Percentiles rank a stretch among this genome's conserved stretches.
Evolutionary conservation across 2,113 vertebrate species (phyloP).

Genomic region (Seriola quinqueradiata): DNA sequence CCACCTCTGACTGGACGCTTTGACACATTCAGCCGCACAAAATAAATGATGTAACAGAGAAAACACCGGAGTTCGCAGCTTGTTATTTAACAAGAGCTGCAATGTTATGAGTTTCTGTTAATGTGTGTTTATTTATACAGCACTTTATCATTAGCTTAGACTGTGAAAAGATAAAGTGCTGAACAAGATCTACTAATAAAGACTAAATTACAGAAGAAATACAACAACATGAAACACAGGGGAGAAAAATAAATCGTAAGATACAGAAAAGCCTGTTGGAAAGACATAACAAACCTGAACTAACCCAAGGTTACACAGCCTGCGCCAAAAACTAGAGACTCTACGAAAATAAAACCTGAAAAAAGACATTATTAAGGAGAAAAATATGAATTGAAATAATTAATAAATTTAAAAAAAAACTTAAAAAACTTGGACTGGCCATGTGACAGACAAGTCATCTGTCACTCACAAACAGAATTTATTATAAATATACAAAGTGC

Average conservation of each 20-base stretch:
- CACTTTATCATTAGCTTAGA: background rate
- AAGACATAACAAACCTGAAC: background rate
- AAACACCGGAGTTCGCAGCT: conserved; percentile 46
- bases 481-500: background rate
- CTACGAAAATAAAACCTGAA: background rate
- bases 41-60: conserved; percentile 73
- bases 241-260: no score
- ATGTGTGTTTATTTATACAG: background rate
- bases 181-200: background rate
- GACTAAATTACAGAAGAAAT: background rate
- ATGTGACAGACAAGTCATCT: background rate
- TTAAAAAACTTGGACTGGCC: background rate
- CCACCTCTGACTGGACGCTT: conserved; percentile 44
- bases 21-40: conserved; percentile 51
- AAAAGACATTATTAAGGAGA: no score
- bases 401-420: background rate
- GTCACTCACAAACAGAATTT: conserved; percentile 6
- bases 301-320: background rate
- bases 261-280: no score
- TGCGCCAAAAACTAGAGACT: background rate
- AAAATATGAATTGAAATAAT: background rate
- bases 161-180: background rate
- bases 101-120: background rate
- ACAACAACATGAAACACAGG: background rate
- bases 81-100: conserved; percentile 14